Evolutionary conservation across 1,140 invertebrate species (phyloP), one percentile per base, ranked within the genome.

Genomic region (Aphaenogaster floridana): DNA sequence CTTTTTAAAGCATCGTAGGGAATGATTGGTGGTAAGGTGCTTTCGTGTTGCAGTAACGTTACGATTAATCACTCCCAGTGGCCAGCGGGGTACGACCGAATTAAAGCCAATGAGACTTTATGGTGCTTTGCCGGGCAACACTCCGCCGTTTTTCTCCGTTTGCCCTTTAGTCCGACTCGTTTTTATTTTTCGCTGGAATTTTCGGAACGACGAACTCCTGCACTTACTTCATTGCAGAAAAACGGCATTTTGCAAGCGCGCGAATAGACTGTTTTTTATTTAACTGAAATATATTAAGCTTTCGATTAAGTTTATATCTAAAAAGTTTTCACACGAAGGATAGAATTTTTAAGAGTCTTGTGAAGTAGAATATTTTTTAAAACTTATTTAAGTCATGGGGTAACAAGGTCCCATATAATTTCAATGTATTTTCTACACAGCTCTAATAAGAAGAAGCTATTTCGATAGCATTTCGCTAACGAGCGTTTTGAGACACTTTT

Each of bases 101-200:
- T 93, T 92, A 92, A 92, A 92, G 91, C 83, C 88, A 90, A 92
- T 87, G 87, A 90, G 84, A 91, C 74, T 88, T 91, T 93, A 90
- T 81, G 87, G 89, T 78, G 86, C 87, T 91, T 84, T 61, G 48
- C 59, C 64, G 50, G 52, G 61, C 61, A 79, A 86, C 84, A 79
- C 21, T 61, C 42, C 13, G 50, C 50, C 85, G 78, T 86, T 86
- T 86, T 81, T 81, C 85, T 81, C 66, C 54, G 63, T 48, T 89
- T 59, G 34, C 64, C 42, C n/a, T 48, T 42, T 61, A 63, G 39
- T n/a, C 81, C 45, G n/a, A 77, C 28, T 68, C 50, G 15, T 57
- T 88, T 86, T 74, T 72, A 36, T 63, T 84, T 57, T 69, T 54
- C 39, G 34, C 50, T 34, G 48, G 50, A 81, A 71, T 81, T 81